Evolutionary conservation across 1,140 invertebrate genomes (phyloP), one percentile per base, ranked within the genome.

Genomic region (Sesamia nonagrioides): DNA sequence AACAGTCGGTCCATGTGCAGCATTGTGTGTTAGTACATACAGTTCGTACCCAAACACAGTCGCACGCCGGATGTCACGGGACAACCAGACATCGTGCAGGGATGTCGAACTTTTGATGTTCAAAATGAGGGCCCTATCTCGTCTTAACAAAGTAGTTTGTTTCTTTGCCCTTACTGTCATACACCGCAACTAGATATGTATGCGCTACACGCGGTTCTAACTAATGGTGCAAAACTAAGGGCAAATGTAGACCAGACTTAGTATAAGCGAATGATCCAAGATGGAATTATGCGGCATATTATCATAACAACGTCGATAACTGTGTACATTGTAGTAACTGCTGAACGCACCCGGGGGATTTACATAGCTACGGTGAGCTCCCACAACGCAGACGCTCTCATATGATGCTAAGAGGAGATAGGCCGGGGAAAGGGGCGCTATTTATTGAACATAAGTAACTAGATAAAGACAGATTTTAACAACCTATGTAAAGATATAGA

Each of bases 281-380:
- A 56, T 56, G 52, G 52, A 56, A 56, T 56, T 56, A 56, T 56
- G 52, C 52, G 52, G 52, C 5, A 9, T 56, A 56, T 56, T 56
- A 56, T 56, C 52, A 56, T 56, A 56, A 56, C 52, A 56, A 6
- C 52, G 21, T 56, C 52, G 52, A 56, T 56, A 21, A 27, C 52
- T 21, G 52, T 56, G 21, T 27, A 56, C 52, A 56, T 27, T 56
- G 52, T 56, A 56, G 45, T 50, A 6, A 50, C 2, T 50, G 45
- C 45, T 15, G 45, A 21, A 18, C 7, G 52, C 18, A 56, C 18
- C 52, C 52, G 18, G 0, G 8, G 52, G 52, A 56, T 56, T 56
- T 21, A 21, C 52, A 56, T 56, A 56, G 52, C 15, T 50, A 50
- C 13, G n/a, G 15, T 18, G 18, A 21, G 52, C 52, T 56, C 7